Percentiles rank a stretch among this genome's conserved stretches.
phyloP scores from a whole-genome alignment of 2,113 vertebrate genomes.

The Rhinichthys klamathensis region DNA sequence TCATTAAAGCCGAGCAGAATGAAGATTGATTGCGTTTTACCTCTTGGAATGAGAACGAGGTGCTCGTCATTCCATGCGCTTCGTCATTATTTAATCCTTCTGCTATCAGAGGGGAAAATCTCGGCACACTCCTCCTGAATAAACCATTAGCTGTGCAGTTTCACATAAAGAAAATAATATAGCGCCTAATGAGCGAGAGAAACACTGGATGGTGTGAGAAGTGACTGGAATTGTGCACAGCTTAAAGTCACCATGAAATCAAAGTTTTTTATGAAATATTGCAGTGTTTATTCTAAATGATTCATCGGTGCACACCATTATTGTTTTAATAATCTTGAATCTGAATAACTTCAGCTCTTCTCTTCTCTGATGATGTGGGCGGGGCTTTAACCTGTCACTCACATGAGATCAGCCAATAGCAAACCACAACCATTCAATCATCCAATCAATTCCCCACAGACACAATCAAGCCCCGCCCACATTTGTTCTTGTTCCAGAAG shows the following conservation, averaged over 20 bases:
- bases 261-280: too few species aligned
- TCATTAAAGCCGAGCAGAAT: conserved; percentile 55
- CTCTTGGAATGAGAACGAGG: conserved; percentile 43
- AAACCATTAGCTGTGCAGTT: conserved; percentile 60
- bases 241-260: not conserved
- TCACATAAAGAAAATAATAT: conserved; percentile 39
- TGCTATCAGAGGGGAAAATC: conserved; percentile 63
- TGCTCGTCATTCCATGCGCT: conserved; percentile 45
- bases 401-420: too few species aligned
- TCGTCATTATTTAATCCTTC: conserved; percentile 64
- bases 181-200: conserved; percentile 59
- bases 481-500: too few species aligned
- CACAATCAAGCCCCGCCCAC: too few species aligned
- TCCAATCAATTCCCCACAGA: too few species aligned
- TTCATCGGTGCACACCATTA: too few species aligned
- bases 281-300: too few species aligned
- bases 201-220: not conserved
- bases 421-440: too few species aligned
- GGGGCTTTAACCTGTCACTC: too few species aligned
- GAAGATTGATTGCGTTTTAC: conserved; percentile 61
- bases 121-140: conserved; percentile 69
- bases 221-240: not conserved
- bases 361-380: too few species aligned
- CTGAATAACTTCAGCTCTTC: too few species aligned
- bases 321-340: too few species aligned